phyloP scores from a whole-genome alignment of 2,113 vertebrate genomes.

The Benthochromis sp. region DNA sequence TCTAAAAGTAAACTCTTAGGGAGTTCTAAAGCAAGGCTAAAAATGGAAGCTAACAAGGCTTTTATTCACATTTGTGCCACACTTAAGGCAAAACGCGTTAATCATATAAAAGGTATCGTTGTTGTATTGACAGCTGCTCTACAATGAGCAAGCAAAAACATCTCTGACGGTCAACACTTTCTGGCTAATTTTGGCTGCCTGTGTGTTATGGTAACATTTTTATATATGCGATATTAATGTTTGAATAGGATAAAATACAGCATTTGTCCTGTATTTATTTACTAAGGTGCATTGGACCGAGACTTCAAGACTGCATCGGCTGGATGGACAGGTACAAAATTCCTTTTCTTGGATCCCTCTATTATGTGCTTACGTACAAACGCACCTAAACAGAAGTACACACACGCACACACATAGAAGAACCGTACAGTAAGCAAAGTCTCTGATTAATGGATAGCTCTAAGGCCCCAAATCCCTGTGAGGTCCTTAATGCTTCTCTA shows the following conservation, averaged over 20 bases:
- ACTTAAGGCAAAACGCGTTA: background rate
- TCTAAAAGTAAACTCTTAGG: background rate
- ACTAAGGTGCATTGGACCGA: constrained; percentile 87
- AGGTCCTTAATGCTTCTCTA: constrained; percentile 24
- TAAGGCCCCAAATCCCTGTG: constrained; percentile 28
- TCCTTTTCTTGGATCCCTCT: background rate
- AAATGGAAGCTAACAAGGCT: background rate
- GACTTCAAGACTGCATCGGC: constrained; percentile 92
- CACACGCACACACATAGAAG: background rate
- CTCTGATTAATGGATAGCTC: constrained; percentile 65
- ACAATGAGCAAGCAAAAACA: background rate
- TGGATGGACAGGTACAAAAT: constrained; percentile 94
- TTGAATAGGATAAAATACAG: background rate
- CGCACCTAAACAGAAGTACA: background rate
- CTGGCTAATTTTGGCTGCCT: background rate
- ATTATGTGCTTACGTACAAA: background rate
- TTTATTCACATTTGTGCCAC: background rate
- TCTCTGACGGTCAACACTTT: background rate
- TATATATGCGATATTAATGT: background rate
- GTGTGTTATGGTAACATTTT: background rate
- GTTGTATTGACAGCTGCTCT: background rate
- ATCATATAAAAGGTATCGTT: background rate
- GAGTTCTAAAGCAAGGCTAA: background rate
- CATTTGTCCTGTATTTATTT: background rate
- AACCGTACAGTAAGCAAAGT: constrained; percentile 9